Conservation (phyloP, 1,140 invertebrate species). For the Schlechtendalia chinensis region DNA sequence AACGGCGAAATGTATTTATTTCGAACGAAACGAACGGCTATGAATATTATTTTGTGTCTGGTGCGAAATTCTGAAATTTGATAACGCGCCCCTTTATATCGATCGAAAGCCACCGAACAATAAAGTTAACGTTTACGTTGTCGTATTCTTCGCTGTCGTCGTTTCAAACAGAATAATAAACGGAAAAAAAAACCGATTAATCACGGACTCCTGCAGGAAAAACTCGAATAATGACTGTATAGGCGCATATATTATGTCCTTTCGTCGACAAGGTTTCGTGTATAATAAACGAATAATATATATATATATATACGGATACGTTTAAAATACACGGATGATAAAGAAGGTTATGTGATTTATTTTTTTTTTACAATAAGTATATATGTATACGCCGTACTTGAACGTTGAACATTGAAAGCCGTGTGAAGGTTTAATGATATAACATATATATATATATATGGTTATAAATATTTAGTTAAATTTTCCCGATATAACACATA, state of each 20-base stretch:
- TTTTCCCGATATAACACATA: not conserved
- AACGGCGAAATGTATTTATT: too few species aligned
- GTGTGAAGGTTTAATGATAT: conserved; percentile 11
- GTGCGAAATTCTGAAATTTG: not conserved
- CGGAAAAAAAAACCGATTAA: not conserved
- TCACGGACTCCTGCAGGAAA: conserved; percentile 1
- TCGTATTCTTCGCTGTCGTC: too few species aligned
- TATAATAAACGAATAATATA: not conserved
- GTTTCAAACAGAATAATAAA: too few species aligned
- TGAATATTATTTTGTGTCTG: too few species aligned
- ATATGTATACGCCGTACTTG: not conserved
- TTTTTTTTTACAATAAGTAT: conserved; percentile 17
- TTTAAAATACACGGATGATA: conserved; percentile 33
- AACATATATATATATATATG: too few species aligned
- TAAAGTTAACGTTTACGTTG: too few species aligned
- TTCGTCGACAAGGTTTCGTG: conserved; percentile 28
- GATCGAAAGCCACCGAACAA: too few species aligned
- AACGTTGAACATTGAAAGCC: conserved; percentile 4
- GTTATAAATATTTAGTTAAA: conserved; percentile 20
- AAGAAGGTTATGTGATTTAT: conserved; percentile 44
- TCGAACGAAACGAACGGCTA: too few species aligned
- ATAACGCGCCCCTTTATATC: not conserved
- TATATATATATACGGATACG: not conserved
- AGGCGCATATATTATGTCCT: conserved; percentile 8
- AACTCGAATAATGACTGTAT: conserved; percentile 9